Evolutionary conservation across 30 jellyfish, hydroid and myxozoan species (phyloP).

Genomic region (Haliclystus octoradiatus): DNA sequence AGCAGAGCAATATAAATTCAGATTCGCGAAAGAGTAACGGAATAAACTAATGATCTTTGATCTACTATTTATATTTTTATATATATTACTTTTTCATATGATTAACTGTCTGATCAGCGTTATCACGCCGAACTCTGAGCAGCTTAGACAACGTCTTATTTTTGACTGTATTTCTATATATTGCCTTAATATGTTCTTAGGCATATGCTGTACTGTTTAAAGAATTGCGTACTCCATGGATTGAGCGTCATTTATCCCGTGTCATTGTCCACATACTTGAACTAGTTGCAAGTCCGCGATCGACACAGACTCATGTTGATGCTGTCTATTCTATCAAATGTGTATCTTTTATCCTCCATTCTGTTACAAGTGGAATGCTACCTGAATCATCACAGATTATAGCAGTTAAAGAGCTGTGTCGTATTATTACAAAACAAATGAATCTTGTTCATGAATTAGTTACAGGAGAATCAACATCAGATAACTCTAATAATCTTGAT

Average conservation of each 20-base stretch:
- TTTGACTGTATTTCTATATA: too few relatives aligned
- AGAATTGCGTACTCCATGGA: constrained; percentile 85
- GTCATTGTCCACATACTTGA: constrained; percentile 71
- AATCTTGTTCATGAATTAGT: constrained; percentile 64
- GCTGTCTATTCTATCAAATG: constrained; percentile 94
- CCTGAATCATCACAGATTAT: constrained; percentile 74
- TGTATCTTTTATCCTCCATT: constrained; percentile 67
- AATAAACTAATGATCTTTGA: too few relatives aligned
- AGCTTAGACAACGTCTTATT: too few relatives aligned
- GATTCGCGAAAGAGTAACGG: too few relatives aligned
- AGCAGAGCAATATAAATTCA: too few relatives aligned
- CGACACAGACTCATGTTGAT: constrained; percentile 89
- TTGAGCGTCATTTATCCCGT: constrained; percentile 58
- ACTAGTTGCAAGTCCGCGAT: constrained; percentile 84
- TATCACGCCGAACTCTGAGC: constrained; percentile 95
- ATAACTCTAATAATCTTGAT: constrained; percentile 37
- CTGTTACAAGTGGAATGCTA: constrained; percentile 69
- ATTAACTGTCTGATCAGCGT: constrained; percentile 84
- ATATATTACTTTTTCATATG: constrained; percentile 49
- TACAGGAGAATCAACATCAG: constrained; percentile 41
- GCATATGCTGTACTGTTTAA: constrained; percentile 91
- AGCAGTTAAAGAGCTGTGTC: constrained; percentile 89
- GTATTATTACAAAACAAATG: constrained; percentile 75
- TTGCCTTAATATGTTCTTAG: too few relatives aligned
- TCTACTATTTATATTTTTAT: too few relatives aligned